Conservation (phyloP, 2,113 vertebrate species). For the Ranitomeya imitator region DNA sequence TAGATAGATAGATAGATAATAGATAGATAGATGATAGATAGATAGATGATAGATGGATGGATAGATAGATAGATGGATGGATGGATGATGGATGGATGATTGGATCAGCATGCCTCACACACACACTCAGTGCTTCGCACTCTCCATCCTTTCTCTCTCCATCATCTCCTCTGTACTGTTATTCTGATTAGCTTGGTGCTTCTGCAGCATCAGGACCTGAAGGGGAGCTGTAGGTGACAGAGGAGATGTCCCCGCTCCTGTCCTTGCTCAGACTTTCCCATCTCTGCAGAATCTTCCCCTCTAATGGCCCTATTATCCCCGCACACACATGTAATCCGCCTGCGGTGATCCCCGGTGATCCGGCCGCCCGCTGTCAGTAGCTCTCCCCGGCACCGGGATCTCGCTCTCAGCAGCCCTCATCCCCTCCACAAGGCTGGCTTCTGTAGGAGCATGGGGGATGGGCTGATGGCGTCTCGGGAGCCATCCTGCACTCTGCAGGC, state of each 20-base stretch:
- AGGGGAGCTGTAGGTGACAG: slow-evolving; percentile 53
- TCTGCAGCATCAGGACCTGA: slow-evolving; percentile 48
- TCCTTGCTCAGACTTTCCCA: slow-evolving; percentile 29
- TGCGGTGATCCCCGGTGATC: neutral
- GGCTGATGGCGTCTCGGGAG: neutral
- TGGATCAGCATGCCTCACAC: neutral
- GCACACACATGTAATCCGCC: neutral
- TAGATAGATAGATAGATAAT: neutral
- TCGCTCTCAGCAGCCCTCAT: neutral
- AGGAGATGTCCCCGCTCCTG: slow-evolving; percentile 6
- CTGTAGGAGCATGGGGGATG: slow-evolving; percentile 1
- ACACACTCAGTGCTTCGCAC: neutral
- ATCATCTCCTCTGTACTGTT: slow-evolving; percentile 17
- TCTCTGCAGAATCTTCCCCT: slow-evolving; percentile 24
- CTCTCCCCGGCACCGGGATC: neutral
- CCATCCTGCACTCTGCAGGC: neutral
- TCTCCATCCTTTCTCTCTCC: neutral
- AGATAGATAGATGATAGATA: neutral
- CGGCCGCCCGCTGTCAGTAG: neutral
- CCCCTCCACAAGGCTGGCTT: neutral
- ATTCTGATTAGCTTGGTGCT: slow-evolving; percentile 28
- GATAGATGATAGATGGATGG: neutral
- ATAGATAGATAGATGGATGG: neutral
- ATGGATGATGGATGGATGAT: neutral
- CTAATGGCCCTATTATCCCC: neutral